A percentile compares a stretch with the other conserved stretches of the same genome.
These are phyloP conservation scores for Trinorchestia longiramus DNA, from an alignment of 1,140 invertebrate species.

Conservation along the genomic window DNA sequence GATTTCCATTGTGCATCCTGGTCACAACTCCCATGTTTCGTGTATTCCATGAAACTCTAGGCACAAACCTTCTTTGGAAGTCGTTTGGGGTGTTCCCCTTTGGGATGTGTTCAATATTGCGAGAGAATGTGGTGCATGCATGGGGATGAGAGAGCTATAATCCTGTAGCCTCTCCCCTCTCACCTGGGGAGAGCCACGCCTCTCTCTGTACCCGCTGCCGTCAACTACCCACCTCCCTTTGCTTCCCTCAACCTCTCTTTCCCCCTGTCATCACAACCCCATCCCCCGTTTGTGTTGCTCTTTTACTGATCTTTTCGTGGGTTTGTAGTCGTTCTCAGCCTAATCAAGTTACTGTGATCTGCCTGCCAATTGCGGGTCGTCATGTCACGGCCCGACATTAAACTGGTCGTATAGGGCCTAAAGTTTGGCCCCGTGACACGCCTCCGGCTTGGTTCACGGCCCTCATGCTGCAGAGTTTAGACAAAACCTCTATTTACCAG, in stretches of 20 bases:
- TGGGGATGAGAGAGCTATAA: conserved; percentile 10
- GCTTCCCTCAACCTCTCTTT: background rate
- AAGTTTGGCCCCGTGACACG: background rate
- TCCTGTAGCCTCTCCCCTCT: background rate
- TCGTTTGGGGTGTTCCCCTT: background rate
- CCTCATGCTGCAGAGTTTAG: background rate
- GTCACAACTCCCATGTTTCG: background rate
- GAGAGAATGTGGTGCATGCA: background rate
- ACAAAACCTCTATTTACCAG: background rate
- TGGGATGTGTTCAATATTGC: conserved; percentile 13
- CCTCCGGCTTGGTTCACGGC: background rate
- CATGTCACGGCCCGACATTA: background rate
- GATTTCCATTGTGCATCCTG: background rate
- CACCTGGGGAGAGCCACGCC: conserved; percentile 41
- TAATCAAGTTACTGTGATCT: conserved; percentile 35
- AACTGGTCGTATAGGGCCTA: background rate
- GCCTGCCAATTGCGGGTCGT: conserved; percentile 2
- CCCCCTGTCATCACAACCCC: background rate
- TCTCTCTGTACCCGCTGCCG: conserved; percentile 39
- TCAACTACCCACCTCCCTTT: background rate
- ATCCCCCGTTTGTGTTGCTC: background rate
- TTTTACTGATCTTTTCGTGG: conserved; percentile 15
- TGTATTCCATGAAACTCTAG: background rate
- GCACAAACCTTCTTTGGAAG: background rate
- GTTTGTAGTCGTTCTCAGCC: background rate